Conservation (phyloP, 2,113 vertebrate species). For the Etia nguti region DNA sequence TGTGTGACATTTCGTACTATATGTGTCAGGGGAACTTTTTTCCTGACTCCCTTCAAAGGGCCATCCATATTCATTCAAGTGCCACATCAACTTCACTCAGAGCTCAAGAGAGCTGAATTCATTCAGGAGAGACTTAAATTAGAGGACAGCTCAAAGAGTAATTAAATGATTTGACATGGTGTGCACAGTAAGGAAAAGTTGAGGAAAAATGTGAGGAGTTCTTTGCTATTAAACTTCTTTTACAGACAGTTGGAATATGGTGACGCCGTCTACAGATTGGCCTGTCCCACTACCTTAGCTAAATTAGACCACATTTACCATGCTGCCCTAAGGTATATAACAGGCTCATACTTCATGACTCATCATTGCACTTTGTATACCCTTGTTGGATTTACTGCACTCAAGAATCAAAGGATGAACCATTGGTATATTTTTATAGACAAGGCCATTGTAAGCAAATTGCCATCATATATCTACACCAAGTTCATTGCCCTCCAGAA, state of each 20-base stretch:
- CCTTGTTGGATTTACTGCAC: background rate
- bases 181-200: background rate
- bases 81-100: background rate
- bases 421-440: background rate
- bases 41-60: background rate
- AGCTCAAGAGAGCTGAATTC: background rate
- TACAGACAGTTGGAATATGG: background rate
- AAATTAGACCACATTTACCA: background rate
- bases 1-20: background rate
- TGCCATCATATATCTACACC: background rate
- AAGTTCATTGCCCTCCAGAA: background rate
- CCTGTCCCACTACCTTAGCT: background rate
- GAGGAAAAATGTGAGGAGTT: background rate
- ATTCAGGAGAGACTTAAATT: background rate
- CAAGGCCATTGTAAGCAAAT: background rate
- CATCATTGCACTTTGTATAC: background rate
- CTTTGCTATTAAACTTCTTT: background rate
- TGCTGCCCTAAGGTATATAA: background rate
- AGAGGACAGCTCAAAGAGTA: background rate
- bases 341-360: background rate
- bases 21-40: background rate
- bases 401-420: background rate
- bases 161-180: background rate
- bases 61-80: background rate
- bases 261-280: background rate